Conservation (phyloP, 2,113 vertebrate genomes). For the Tragulus kanchil region DNA sequence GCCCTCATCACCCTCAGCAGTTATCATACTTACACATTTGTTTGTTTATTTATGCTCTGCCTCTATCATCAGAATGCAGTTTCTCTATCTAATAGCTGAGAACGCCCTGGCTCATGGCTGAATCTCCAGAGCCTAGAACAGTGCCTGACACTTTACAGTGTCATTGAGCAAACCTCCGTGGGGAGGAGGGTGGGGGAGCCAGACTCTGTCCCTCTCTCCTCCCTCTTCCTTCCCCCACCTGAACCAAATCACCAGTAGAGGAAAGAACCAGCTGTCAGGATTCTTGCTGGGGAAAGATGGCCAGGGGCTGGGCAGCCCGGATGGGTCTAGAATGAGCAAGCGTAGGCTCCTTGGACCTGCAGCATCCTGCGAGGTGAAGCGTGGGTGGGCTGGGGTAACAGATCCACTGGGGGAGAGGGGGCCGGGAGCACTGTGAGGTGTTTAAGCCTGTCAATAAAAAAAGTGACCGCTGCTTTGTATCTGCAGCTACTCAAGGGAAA, state of each 20-base stretch:
- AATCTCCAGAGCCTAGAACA: accelerated
- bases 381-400: conserved; percentile 86
- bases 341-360: not conserved
- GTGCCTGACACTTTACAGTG: accelerated
- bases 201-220: not conserved
- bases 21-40: accelerated
- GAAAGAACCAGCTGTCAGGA: not conserved
- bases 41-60: not conserved
- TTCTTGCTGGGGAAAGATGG: not conserved
- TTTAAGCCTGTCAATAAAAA: conserved; percentile 60
- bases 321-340: not conserved
- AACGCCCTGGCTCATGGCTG: not conserved
- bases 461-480: conserved; percentile 73
- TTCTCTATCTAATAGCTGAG: not conserved
- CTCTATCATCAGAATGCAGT: not conserved
- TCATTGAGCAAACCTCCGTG: accelerated
- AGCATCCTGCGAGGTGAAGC: not conserved
- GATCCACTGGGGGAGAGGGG: conserved; percentile 5
- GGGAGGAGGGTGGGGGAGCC: accelerated
- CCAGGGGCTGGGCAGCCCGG: not conserved
- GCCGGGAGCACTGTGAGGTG: conserved; percentile 23
- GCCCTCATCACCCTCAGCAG: not conserved
- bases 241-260: not conserved
- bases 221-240: not conserved
- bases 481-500: conserved; percentile 85